A percentile compares a stretch with the other conserved stretches of the same genome.
phyloP scores from a whole-genome alignment of 2,797 vertebrate species.

The Delichon dasypus region DNA sequence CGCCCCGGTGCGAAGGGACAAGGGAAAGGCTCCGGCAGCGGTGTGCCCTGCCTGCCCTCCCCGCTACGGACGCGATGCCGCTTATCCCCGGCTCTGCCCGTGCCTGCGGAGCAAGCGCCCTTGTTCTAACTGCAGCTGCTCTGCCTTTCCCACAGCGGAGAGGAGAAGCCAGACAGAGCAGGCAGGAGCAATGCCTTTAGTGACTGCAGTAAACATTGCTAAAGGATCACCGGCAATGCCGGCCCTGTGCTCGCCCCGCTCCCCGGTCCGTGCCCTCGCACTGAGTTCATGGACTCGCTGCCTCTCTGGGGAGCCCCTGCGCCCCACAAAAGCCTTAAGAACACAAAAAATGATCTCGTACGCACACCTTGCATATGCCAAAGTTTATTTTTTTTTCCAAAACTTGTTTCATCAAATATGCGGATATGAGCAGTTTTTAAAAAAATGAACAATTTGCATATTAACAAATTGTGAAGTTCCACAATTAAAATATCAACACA shows the following conservation, averaged over 20 bases:
- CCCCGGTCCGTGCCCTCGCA: too few species aligned
- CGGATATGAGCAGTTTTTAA: conserved; percentile 47
- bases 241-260: too few species aligned
- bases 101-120: not conserved
- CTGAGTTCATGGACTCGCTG: fast-evolving
- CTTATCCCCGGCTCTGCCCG: not conserved
- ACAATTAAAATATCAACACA: conserved; percentile 36
- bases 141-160: too few species aligned
- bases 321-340: not conserved
- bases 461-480: conserved; percentile 39
- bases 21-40: not conserved
- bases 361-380: conserved; percentile 6
- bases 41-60: not conserved
- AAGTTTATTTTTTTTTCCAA: conserved; percentile 72
- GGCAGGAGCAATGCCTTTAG: not conserved
- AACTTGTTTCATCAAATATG: conserved; percentile 60
- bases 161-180: too few species aligned
- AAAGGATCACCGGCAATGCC: fast-evolving
- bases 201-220: fast-evolving
- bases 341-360: not conserved
- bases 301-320: too few species aligned
- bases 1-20: too few species aligned
- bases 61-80: too few species aligned
- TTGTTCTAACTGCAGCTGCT: not conserved
- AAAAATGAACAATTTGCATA: conserved; percentile 45